Evolutionary conservation across 2,888 invertebrate species (phyloP).

Genomic region (Cephus runcator): DNA sequence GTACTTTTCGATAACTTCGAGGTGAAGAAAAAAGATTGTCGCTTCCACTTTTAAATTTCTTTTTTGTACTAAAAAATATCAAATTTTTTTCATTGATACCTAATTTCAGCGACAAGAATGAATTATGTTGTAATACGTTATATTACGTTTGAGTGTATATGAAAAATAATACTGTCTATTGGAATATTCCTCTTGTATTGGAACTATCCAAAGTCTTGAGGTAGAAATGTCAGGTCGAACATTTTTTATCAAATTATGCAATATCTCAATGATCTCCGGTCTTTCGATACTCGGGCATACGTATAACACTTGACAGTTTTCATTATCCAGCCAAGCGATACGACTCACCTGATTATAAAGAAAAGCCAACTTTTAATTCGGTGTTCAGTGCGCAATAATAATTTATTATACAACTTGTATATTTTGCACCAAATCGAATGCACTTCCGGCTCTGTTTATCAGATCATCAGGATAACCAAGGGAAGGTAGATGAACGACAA

Average conservation of each 20-base stretch:
- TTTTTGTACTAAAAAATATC: not conserved
- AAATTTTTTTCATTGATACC: not conserved
- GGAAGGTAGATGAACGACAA: constrained; percentile 36
- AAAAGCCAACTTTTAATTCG: not conserved
- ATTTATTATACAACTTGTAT: constrained; percentile 28
- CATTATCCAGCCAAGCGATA: constrained; percentile 38
- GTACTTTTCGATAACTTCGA: constrained; percentile 29
- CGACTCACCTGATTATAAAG: constrained; percentile 28
- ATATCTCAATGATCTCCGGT: constrained; percentile 20
- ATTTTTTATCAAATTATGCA: constrained; percentile 22
- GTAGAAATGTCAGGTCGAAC: constrained; percentile 32
- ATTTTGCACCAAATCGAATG: constrained; percentile 32
- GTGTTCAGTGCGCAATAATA: not conserved
- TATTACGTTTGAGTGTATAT: not conserved
- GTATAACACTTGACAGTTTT: constrained; percentile 32
- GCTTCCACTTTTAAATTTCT: constrained; percentile 20
- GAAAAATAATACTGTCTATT: not conserved
- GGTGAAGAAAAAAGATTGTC: constrained; percentile 34
- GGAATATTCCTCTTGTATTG: constrained; percentile 8
- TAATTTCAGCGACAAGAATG: not conserved
- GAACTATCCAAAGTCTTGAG: constrained; percentile 33
- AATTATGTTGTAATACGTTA: not conserved
- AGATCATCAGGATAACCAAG: constrained; percentile 32
- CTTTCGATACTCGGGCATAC: constrained; percentile 28
- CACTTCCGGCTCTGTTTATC: constrained; percentile 19